phyloP scores from a whole-genome alignment of 1,140 invertebrate species.

The Samia ricini region DNA sequence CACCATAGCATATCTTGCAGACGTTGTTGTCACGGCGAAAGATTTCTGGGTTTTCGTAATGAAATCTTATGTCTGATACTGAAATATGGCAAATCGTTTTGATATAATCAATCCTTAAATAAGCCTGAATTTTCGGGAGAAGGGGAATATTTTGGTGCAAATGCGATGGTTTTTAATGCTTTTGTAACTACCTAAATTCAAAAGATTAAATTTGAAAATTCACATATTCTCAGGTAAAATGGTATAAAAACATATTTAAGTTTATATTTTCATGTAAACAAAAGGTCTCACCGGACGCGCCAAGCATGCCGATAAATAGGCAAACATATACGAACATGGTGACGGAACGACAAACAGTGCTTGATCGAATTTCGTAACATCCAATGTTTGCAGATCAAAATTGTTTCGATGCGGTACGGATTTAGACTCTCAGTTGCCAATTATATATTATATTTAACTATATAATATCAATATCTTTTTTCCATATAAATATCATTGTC shows the following conservation, averaged over 20 bases:
- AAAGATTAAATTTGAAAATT: too few relatives aligned
- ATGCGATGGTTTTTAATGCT: too few relatives aligned
- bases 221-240: too few relatives aligned
- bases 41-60: not conserved
- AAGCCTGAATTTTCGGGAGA: too few relatives aligned
- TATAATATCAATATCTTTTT: not conserved
- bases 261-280: too few relatives aligned
- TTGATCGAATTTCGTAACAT: constrained; percentile 4
- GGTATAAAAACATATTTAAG: too few relatives aligned
- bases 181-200: too few relatives aligned
- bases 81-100: not conserved
- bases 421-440: not conserved
- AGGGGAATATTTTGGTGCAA: too few relatives aligned
- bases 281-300: constrained; percentile 15
- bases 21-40: constrained; percentile 9
- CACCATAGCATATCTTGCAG: constrained; percentile 35
- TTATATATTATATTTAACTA: not conserved
- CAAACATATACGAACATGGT: constrained; percentile 9
- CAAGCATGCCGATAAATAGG: constrained; percentile 1
- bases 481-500: too few relatives aligned
- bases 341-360: not conserved
- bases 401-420: constrained; percentile 14
- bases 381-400: constrained; percentile 10
- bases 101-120: too few relatives aligned
- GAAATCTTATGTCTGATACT: not conserved